phyloP scores from a whole-genome alignment of 2,888 invertebrate genomes.

The Villa cingulata region DNA sequence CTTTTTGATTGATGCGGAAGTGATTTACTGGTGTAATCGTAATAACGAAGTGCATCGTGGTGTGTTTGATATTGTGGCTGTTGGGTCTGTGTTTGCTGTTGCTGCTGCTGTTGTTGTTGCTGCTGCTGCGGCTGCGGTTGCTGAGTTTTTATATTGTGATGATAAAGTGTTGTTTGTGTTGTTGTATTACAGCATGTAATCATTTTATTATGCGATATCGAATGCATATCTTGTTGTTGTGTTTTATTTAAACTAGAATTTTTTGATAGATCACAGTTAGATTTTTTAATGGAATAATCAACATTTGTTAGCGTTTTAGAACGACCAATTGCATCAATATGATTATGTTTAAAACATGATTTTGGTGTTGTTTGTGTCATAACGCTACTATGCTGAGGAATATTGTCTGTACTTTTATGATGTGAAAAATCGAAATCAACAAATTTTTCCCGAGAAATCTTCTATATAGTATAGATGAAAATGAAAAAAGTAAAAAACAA shows the following conservation, averaged over 20 bases:
- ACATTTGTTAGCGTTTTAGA: slow-evolving; percentile 14
- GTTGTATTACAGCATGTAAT: slow-evolving; percentile 6
- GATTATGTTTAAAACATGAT: slow-evolving; percentile 34
- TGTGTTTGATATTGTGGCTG: too few species aligned
- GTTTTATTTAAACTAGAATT: slow-evolving; percentile 13
- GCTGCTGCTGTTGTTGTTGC: background rate
- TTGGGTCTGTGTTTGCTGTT: background rate
- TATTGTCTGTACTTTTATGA: slow-evolving; percentile 34
- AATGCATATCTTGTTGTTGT: background rate
- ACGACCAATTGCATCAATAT: slow-evolving; percentile 19
- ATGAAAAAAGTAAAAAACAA: background rate
- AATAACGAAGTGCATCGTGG: background rate
- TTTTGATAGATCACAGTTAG: slow-evolving; percentile 16
- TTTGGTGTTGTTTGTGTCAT: slow-evolving; percentile 19
- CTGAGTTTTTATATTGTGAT: background rate
- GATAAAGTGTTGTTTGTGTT: too few species aligned
- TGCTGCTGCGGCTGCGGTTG: too few species aligned
- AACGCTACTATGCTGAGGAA: slow-evolving; percentile 12
- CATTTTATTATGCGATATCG: slow-evolving; percentile 6
- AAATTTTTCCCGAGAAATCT: slow-evolving; percentile 31
- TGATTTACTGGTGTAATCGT: background rate
- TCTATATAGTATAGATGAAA: slow-evolving; percentile 10
- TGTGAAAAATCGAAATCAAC: slow-evolving; percentile 38
- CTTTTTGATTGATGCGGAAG: slow-evolving; percentile 9
- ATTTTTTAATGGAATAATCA: slow-evolving; percentile 14